Evolutionary conservation across 1,140 invertebrate species (phyloP), one percentile per base, ranked within the genome.

Genomic region (Holotrichia oblita): DNA sequence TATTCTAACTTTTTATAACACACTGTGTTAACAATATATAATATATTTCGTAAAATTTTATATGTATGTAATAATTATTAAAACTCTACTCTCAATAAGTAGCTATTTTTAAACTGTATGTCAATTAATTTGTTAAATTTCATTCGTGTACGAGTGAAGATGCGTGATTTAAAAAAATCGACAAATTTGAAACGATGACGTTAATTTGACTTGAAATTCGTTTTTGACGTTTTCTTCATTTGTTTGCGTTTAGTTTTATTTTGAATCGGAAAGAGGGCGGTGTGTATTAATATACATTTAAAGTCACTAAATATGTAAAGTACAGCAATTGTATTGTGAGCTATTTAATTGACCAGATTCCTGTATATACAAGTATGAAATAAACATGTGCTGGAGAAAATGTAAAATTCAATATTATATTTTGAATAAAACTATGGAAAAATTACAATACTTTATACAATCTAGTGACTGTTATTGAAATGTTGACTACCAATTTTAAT

Each of bases 11-110:
- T 74, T 74, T 74, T 41, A 74, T 74, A 74, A 74, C 73, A 74
- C 73, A 74, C 73, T 74, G 73, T 74, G 73, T 74, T 74, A 74
- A 74, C 73, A 74, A 74, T 74, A 74, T 74, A 74, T 69, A 69
- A 74, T 74, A 74, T 74, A 74, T 74, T 74, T 74, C 73, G 73
- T 74, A 74, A 74, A 74, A 74, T 74, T 74, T 74, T 24, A 69
- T 69, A 69, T 69, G 27, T 74, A 74, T 34, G 64, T 27, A 72
- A 72, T 74, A 74, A 74, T 74, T 44, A 74, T 74, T 74, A 74
- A 74, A 74, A 74, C 73, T 74, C 40, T 74, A 41, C 34, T 41
- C 20, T 74, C n/a, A 74, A 34, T 34, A 12, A 74, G 41, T 74
- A 74, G 73, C 17, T 74, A 42, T 74, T 44, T 69, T 69, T 22